Evolutionary conservation across 2,797 vertebrate genomes (phyloP).

Genomic region (Crotalus adamanteus): DNA sequence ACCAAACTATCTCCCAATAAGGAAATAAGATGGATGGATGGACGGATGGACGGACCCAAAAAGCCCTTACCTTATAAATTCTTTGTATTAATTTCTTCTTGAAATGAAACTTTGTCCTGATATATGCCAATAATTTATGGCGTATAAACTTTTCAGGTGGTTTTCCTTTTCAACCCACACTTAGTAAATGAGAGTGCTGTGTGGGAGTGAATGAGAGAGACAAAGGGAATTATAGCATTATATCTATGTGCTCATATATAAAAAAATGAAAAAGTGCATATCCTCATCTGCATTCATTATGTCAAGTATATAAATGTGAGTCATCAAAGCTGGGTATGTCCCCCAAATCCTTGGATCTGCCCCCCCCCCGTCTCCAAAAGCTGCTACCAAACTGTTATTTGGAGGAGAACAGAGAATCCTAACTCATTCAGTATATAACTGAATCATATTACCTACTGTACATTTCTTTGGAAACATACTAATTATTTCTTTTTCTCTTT

Average conservation of each 20-base stretch:
- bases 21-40: neutral
- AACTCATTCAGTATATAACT: neutral
- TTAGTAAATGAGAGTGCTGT: neutral
- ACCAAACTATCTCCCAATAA: neutral
- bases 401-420: neutral
- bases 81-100: neutral
- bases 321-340: neutral
- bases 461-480: neutral
- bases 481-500: neutral
- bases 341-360: neutral
- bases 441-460: neutral
- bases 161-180: neutral
- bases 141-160: neutral
- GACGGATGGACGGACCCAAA: neutral
- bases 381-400: neutral
- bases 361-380: neutral
- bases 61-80: neutral
- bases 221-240: neutral
- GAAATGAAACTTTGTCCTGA: neutral
- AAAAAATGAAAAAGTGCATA: neutral
- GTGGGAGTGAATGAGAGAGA: neutral
- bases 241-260: neutral
- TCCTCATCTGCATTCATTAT: neutral
- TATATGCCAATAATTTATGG: neutral
- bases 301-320: neutral